These are phyloP conservation scores for Heloderma charlesbogerti DNA, from an alignment of 2,113 vertebrate species.

Conservation along the genomic window DNA sequence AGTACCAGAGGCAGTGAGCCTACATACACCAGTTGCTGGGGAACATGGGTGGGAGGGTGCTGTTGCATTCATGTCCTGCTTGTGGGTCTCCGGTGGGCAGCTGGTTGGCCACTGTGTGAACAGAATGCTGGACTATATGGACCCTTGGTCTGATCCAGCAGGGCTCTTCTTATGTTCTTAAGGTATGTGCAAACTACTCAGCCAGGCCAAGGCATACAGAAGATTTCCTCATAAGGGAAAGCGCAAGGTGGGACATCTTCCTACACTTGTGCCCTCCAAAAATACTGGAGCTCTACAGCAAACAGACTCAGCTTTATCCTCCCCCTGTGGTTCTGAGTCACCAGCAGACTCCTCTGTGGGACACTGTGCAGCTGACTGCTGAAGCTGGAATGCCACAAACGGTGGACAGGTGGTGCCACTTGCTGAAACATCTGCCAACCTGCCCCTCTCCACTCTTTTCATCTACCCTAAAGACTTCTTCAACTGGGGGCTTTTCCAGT, in stretches of 20 bases:
- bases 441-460: slow-evolving; percentile 1
- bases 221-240: background rate
- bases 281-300: background rate
- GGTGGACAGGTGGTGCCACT: slow-evolving; percentile 57
- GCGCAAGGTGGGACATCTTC: background rate
- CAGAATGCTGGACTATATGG: too few species aligned
- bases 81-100: too few species aligned
- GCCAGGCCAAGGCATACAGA: background rate
- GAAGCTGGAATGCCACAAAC: slow-evolving; percentile 11
- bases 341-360: background rate
- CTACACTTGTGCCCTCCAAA: background rate
- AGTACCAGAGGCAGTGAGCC: too few species aligned
- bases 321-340: slow-evolving; percentile 10
- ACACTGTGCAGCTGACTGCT: background rate
- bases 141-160: too few species aligned
- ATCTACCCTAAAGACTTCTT: background rate
- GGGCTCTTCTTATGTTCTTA: too few species aligned
- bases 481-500: background rate
- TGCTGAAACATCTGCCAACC: slow-evolving; percentile 38
- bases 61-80: too few species aligned
- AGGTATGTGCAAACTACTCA: background rate
- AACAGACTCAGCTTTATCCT: accelerated
- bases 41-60: too few species aligned
- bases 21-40: too few species aligned
- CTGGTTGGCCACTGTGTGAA: too few species aligned